These are phyloP conservation scores for Cyphomyrus plagiostoma DNA, from an alignment of 2,113 vertebrate genomes.

Conservation along the genomic window DNA sequence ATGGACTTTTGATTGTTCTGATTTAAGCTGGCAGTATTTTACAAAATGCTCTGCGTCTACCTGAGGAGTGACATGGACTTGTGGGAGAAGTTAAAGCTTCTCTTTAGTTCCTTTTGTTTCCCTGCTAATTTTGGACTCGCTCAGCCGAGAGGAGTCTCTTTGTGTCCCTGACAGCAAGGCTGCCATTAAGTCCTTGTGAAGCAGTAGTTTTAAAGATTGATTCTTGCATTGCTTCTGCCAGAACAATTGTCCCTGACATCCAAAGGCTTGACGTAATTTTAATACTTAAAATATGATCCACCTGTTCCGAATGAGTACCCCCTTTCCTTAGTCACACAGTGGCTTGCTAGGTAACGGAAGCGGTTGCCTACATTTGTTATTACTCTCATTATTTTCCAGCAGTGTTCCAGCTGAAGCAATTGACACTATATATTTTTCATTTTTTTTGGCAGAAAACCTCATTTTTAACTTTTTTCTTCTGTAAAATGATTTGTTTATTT, in stretches of 20 bases:
- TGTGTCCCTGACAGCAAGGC: not conserved
- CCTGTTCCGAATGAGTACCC: not conserved
- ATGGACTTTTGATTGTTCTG: not conserved
- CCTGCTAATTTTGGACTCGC: not conserved
- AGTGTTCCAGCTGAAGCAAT: not conserved
- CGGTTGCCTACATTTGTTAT: not conserved
- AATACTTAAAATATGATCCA: not conserved
- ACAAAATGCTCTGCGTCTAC: not conserved
- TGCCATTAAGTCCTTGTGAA: not conserved
- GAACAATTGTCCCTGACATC: not conserved
- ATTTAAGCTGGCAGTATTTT: not conserved
- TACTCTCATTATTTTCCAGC: not conserved
- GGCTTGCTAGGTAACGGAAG: not conserved
- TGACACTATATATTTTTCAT: not conserved
- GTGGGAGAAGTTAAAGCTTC: not conserved
- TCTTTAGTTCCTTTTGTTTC: not conserved
- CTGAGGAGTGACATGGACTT: not conserved
- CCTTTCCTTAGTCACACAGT: not conserved
- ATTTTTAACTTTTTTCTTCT: not conserved
- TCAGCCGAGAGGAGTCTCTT: not conserved
- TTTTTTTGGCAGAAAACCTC: not conserved
- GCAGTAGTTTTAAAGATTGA: conserved; percentile 5
- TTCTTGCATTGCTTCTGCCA: not conserved
- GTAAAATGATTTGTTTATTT: not conserved
- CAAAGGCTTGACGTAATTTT: not conserved